These are phyloP conservation scores for Synanthedon myopaeformis DNA, from an alignment of 2,888 invertebrate genomes.

Conservation along the genomic window DNA sequence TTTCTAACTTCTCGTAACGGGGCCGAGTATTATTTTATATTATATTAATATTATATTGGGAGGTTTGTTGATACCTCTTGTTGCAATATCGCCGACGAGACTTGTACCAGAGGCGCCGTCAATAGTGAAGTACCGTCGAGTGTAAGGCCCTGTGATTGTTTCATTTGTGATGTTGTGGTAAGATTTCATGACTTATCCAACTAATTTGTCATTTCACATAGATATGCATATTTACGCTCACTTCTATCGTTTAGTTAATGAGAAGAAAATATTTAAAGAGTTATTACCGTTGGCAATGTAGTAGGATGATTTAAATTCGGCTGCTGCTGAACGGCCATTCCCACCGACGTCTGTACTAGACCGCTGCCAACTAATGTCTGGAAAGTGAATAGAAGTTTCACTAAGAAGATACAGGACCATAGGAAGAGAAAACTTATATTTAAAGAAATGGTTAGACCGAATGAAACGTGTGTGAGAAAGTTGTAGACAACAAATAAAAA, in stretches of 20 bases:
- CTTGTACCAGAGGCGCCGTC: slow-evolving; percentile 44
- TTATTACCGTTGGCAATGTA: slow-evolving; percentile 39
- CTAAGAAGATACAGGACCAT: too few species aligned
- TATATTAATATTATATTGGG: neutral
- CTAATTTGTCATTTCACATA: slow-evolving; percentile 2
- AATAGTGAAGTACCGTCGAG: slow-evolving; percentile 46
- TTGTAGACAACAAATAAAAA: too few species aligned
- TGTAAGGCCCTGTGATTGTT: slow-evolving; percentile 22
- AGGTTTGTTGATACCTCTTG: slow-evolving; percentile 35
- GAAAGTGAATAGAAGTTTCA: neutral
- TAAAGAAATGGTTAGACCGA: too few species aligned
- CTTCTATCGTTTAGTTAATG: neutral
- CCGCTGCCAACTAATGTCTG: slow-evolving; percentile 33
- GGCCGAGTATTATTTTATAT: too few species aligned
- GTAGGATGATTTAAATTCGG: slow-evolving; percentile 28
- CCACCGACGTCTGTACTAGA: slow-evolving; percentile 51
- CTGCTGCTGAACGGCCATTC: slow-evolving; percentile 44
- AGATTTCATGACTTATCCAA: too few species aligned
- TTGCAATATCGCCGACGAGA: slow-evolving; percentile 40
- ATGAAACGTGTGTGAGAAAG: too few species aligned
- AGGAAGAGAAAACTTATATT: too few species aligned
- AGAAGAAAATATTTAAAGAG: neutral
- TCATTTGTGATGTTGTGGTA: too few species aligned
- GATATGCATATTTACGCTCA: slow-evolving; percentile 1
- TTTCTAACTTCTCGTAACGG: too few species aligned